These are phyloP conservation scores for Clarias macrocephalus DNA, from an alignment of 2,113 vertebrate species.

Conservation along the genomic window DNA sequence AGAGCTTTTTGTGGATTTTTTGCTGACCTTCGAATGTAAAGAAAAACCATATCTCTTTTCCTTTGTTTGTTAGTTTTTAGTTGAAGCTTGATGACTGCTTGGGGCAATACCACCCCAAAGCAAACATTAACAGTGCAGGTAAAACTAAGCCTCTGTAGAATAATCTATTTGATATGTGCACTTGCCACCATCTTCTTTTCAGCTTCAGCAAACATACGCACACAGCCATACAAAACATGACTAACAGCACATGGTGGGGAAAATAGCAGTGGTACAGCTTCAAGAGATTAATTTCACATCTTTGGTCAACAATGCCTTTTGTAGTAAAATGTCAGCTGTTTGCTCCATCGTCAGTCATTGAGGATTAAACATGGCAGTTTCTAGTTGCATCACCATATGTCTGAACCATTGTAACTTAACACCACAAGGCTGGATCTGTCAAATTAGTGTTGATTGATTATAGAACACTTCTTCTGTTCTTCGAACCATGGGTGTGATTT, in stretches of 20 bases:
- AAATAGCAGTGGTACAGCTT: too few relatives aligned
- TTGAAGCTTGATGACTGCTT: neutral
- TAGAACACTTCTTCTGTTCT: neutral
- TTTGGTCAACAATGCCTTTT: conserved; percentile 9
- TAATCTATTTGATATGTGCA: neutral
- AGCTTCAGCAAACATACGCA: neutral
- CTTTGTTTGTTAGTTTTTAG: neutral
- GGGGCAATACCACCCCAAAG: neutral
- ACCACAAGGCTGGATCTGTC: neutral
- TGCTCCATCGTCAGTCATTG: neutral
- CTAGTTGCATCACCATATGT: neutral
- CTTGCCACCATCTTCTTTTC: neutral
- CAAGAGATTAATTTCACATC: conserved; percentile 12
- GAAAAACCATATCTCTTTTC: neutral
- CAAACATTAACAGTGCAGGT: neutral
- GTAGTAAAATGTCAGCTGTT: neutral
- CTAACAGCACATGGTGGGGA: neutral
- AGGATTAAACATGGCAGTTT: neutral
- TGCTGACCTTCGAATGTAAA: neutral
- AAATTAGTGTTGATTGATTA: neutral
- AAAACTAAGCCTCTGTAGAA: neutral
- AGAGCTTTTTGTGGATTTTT: neutral
- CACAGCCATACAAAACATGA: neutral
- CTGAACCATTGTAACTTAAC: neutral
- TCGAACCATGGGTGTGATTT: neutral